These are phyloP conservation scores for Miniopterus natalensis DNA, from an alignment of 2,113 vertebrate genomes.

Conservation along the genomic window DNA sequence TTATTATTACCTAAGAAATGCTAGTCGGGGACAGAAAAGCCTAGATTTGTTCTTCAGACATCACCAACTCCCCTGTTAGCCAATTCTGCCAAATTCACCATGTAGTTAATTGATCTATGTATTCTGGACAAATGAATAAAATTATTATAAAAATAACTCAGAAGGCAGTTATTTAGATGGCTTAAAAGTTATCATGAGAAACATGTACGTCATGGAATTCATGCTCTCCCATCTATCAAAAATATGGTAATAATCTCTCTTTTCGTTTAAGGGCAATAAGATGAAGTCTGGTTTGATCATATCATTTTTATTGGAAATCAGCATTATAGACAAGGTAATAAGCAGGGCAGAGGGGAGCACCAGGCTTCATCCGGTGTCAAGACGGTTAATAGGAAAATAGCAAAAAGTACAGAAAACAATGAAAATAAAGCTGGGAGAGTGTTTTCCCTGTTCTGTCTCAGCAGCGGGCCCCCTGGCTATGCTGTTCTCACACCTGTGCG, in stretches of 20 bases:
- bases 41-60: not conserved
- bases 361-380: not conserved
- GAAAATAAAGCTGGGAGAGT: not conserved
- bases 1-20: not conserved
- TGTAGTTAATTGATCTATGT: not conserved
- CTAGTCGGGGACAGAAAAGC: not conserved
- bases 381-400: not conserved
- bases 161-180: not conserved
- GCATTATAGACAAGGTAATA: not conserved
- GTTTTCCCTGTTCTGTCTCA: no score
- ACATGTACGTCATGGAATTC: not conserved
- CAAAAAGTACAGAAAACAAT: not conserved
- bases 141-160: not conserved
- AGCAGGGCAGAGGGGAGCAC: not conserved
- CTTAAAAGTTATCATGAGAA: slow-evolving; percentile 38
- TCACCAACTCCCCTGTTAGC: not conserved
- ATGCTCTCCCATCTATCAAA: not conserved
- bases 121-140: not conserved
- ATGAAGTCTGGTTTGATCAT: not conserved
- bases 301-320: slow-evolving; percentile 22
- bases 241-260: not conserved
- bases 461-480: not conserved
- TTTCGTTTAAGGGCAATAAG: not conserved
- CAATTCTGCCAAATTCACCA: not conserved
- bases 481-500: not conserved